Evolutionary conservation across 2,113 vertebrate species (phyloP).

Genomic region (Scophthalmus maximus): DNA sequence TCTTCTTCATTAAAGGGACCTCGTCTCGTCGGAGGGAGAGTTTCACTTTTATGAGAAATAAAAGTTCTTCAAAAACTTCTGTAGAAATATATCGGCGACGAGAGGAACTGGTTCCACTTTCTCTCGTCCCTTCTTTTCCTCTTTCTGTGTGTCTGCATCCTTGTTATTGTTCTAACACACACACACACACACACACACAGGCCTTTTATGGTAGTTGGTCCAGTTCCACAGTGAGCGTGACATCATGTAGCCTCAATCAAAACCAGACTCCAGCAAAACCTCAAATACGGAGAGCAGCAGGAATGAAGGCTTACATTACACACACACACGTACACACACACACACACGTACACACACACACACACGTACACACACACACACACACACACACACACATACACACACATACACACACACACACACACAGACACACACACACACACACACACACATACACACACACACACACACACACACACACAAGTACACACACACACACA

Average conservation of each 20-base stretch:
- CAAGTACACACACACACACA: slow-evolving; percentile 26
- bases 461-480: slow-evolving; percentile 32
- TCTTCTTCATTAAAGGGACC: neutral
- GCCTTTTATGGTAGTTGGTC: slow-evolving; percentile 53
- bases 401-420: slow-evolving; percentile 33
- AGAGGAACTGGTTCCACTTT: slow-evolving; percentile 20
- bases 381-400: slow-evolving; percentile 22
- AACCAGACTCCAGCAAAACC: slow-evolving; percentile 69
- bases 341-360: too few species aligned
- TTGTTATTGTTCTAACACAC: slow-evolving; percentile 25
- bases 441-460: slow-evolving; percentile 26
- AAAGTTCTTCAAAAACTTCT: neutral
- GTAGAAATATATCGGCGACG: neutral
- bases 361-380: slow-evolving; percentile 32
- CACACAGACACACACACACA: slow-evolving; percentile 22
- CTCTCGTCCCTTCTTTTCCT: neutral
- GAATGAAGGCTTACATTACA: slow-evolving; percentile 38
- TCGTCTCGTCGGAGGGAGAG: neutral
- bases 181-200: neutral
- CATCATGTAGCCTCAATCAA: slow-evolving; percentile 73
- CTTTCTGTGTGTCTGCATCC: slow-evolving; percentile 2
- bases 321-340: slow-evolving; percentile 26
- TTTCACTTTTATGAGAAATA: neutral
- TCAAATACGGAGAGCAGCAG: slow-evolving; percentile 51
- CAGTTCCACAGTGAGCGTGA: slow-evolving; percentile 68